Base-by-base conservation (phyloP, 1,140 invertebrate species). In the Diorhabda carinulata region DNA sequence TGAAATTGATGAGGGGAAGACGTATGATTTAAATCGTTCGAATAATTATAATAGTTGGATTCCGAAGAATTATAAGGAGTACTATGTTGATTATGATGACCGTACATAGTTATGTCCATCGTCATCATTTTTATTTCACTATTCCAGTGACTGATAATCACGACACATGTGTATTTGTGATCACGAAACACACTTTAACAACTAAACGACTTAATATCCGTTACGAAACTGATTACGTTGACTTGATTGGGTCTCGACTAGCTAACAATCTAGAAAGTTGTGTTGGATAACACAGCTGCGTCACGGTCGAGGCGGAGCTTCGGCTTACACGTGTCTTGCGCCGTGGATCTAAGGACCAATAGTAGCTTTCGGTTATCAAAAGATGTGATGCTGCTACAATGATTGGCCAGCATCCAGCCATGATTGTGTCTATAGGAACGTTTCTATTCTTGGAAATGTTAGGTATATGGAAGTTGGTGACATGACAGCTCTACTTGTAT, bases 91-190 rank as follows among this genome's bases (percentile, higher is more conserved):
- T 80, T 82, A 74, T 78, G 79, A 73, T 81, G 80, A 79, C 83
- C 83, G 81, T 84, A 90, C 88, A 90, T 89, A 63, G 86, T 85
- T 83, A 89, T 85, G 85, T 89, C 87, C 87, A 89, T 89, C 86
- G 86, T 89, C 83, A 86, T 86, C 86, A 86, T 86, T 80, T 80
- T 76, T 85, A 47, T 41, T 52, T 64, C 63, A 64, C 63, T 41
- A 6, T 60, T 10, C n/a, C 58, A 3, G 61, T 45, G 10, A 7
- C 52, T 25, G n/a, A 8, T 61, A 47, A 64, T 65, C 56, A 67
- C 66, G 69, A 56, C 57, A 61, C 68, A 70, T 56, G 47, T n/a
- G 45, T 25, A 25, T 68, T 61, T 58, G 9, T 56, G 5, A 64
- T 66, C 69, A 52, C 60, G 7, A 57, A 68, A 41, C 62, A 60